Evolutionary conservation across 2,888 invertebrate genomes (phyloP), one percentile per base, ranked within the genome.

Genomic region (Orchesellides sinensis): DNA sequence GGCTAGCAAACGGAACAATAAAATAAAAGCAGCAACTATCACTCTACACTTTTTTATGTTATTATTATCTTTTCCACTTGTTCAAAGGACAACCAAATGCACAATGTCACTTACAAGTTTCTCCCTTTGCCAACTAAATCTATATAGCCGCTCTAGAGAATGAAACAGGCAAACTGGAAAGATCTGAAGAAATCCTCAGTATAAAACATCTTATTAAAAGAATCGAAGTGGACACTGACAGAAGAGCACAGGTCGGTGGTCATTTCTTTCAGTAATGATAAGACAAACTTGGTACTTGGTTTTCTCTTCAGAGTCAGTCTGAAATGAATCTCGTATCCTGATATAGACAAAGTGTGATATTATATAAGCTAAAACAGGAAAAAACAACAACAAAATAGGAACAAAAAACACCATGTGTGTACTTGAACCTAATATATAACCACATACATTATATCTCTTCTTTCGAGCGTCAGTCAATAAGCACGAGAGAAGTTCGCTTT

Each of bases 51-150:
- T 49, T 63, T 63, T 49, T 47, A 73, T 35, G n/a, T 49, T 63
- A 73, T 73, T 63, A 73, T 72, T 73, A 23, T 54, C 35, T 27
- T 61, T 19, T n/a, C 61, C 35, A 19, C 52, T 29, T 35, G 32
- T 70, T 70, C 54, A 40, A 40, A 56, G 40, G 21, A 10, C 14
- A 40, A 23, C 8, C n/a, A 61, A 72, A 61, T 40, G 40, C 27
- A 47, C 47, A 63, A 47, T 73, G 73, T 73, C 73, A 73, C 73
- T n/a, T n/a, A n/a, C n/a, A n/a, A n/a, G n/a, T n/a, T n/a, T n/a
- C n/a, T n/a, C n/a, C n/a, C n/a, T n/a, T n/a, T n/a, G n/a, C n/a
- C n/a, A n/a, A n/a, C n/a, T n/a, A n/a, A n/a, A n/a, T n/a, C n/a
- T n/a, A n/a, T n/a, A n/a, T n/a, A n/a, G n/a, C n/a, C n/a, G n/a